A percentile compares a stretch with the other conserved stretches of the same genome.
Evolutionary conservation across 2,113 vertebrate genomes (phyloP).

Genomic region (Lagenorhynchus albirostris): DNA sequence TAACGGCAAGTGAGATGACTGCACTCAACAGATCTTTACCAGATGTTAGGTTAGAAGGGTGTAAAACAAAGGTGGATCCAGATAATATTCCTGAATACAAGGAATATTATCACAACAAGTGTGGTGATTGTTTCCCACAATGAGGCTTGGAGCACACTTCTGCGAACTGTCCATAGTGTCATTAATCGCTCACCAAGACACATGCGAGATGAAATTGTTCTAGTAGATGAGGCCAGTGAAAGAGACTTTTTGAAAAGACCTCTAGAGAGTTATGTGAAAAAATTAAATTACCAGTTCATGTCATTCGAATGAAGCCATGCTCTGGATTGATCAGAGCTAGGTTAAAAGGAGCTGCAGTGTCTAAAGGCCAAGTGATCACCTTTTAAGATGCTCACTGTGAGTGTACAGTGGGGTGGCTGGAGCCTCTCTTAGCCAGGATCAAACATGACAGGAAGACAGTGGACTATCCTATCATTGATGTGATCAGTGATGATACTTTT

Average conservation of each 20-base stretch:
- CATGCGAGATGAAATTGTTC: conserved; percentile 95
- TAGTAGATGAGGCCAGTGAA: conserved; percentile 98
- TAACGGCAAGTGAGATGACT: conserved; percentile 99
- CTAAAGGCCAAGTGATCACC: conserved; percentile 97
- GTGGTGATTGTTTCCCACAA: conserved; percentile 99
- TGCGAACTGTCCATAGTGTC: conserved; percentile 96
- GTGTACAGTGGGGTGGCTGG: conserved; percentile 97
- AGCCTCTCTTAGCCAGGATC: conserved; percentile 95
- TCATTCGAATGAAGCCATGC: conserved; percentile 97
- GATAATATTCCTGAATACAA: conserved; percentile 88
- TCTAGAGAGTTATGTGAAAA: conserved; percentile 94
- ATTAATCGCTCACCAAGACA: conserved; percentile 95
- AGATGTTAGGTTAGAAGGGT: conserved; percentile 98
- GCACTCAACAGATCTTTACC: conserved; percentile 97
- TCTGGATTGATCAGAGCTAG: conserved; percentile 96
- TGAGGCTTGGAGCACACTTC: conserved; percentile 97
- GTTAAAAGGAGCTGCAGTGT: conserved; percentile 95
- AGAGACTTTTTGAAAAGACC: conserved; percentile 97
- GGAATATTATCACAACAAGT: conserved; percentile 85
- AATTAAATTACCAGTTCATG: conserved; percentile 92
- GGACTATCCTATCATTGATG: conserved; percentile 97
- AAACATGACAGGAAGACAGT: conserved; percentile 96
- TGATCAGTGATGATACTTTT: conserved; percentile 98
- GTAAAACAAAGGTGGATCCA: conserved; percentile 96
- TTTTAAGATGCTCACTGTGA: conserved; percentile 98